These are phyloP conservation scores for Lagopus leucura DNA, from an alignment of 2,113 vertebrate genomes.

Conservation along the genomic window DNA sequence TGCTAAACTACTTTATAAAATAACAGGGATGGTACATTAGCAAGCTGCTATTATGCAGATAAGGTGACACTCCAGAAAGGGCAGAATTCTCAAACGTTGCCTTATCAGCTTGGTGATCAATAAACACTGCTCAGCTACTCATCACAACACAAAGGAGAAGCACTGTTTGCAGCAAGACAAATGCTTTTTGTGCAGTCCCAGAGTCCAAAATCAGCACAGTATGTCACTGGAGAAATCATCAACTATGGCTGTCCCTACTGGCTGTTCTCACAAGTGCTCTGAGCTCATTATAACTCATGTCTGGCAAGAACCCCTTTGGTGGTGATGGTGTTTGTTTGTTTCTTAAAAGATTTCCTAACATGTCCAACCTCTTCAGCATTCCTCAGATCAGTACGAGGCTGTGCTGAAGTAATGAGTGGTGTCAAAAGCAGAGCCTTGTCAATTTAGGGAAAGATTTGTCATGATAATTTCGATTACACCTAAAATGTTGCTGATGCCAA, in stretches of 20 bases:
- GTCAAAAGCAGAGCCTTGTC: constrained; percentile 4
- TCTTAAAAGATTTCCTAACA: background rate
- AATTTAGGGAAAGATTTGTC: background rate
- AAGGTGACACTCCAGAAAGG: background rate
- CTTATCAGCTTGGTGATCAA: background rate
- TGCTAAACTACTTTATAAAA: background rate
- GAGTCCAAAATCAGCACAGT: background rate
- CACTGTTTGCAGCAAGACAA: background rate
- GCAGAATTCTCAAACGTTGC: background rate
- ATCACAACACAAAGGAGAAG: background rate
- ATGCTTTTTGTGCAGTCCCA: background rate
- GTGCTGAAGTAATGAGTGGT: background rate
- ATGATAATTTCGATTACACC: constrained; percentile 17
- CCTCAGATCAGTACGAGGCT: background rate
- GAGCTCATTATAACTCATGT: background rate
- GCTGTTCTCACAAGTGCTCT: background rate
- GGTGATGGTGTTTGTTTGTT: background rate
- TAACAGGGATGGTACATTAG: background rate
- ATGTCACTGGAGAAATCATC: constrained; percentile 14
- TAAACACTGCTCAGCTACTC: background rate
- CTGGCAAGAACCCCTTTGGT: background rate
- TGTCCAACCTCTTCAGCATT: background rate
- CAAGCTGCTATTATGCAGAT: background rate
- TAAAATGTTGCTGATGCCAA: constrained; percentile 29
- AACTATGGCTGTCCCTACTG: background rate